Base-by-base conservation (phyloP, 1,140 invertebrate genomes). In the Calosoma granatense region DNA sequence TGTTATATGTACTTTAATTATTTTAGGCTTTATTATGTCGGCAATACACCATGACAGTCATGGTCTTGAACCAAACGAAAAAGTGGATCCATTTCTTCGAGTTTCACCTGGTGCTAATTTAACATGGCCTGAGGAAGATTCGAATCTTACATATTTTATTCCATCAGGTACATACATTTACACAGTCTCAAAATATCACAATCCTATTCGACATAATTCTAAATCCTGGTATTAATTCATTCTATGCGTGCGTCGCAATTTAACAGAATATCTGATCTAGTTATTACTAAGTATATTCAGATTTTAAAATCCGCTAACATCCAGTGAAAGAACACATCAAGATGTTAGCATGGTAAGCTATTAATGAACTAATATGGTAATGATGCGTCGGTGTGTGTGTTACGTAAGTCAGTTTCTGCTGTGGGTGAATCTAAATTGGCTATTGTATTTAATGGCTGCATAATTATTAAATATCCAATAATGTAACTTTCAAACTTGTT, bases 121-220 rank as follows among this genome's bases (percentile, higher is more conserved):
- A 2, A 64, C 65, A 14, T 70, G 66, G 65, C 67, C 67, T 26
- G 23, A 56, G 4, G 62, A 64, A 53, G 66, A 70, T 23, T 53
- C 60, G 39, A 64, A 67, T 59, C 58, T 68, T 36, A 67, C 63
- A 20, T 70, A 70, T 43, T 62, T 55, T 22, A 69, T 70, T 52
- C 69, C 69, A 11, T 61, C 63, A 61, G 67, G 69, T 70, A 36
- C 12, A 60, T n/a, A n/a, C n/a, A n/a, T n/a, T n/a, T n/a, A n/a
- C 20, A 6, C 39, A n/a, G 6, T 19, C 9, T 21, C 20, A 11
- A 14, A 11, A 19, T 17, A 53, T 6, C 20, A 3, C 22, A 6
- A 6, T n/a, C 19, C 17, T 21, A 20, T 22, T 9, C 11, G 15
- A 9, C 6, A 36, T 26, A 22, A 4, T 21, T 15, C 53, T n/a